Percentiles rank a stretch among this genome's conserved stretches.
These are phyloP conservation scores for Drosophila formosana DNA, from an alignment of 2,888 invertebrate genomes.

Conservation along the genomic window DNA sequence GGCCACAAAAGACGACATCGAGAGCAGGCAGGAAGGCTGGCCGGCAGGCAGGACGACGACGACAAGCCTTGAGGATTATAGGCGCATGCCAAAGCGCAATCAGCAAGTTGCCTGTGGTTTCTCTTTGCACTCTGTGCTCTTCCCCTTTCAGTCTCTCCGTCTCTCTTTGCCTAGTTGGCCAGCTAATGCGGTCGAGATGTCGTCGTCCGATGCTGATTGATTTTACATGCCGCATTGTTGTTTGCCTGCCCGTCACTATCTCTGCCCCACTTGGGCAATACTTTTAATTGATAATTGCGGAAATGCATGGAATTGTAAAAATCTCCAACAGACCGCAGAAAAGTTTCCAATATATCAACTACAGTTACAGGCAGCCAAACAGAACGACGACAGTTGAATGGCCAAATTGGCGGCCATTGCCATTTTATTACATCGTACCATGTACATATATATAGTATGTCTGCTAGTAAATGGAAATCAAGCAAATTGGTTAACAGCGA, in stretches of 20 bases:
- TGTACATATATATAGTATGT: neutral
- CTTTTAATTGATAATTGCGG: slow-evolving; percentile 81
- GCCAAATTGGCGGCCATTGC: slow-evolving; percentile 56
- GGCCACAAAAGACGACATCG: slow-evolving; percentile 43
- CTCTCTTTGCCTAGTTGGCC: slow-evolving; percentile 54
- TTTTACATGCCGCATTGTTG: slow-evolving; percentile 65
- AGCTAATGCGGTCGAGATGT: slow-evolving; percentile 74
- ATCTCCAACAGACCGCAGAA: slow-evolving; percentile 62
- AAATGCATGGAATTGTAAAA: slow-evolving; percentile 65
- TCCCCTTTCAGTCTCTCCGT: neutral
- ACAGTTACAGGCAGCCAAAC: slow-evolving; percentile 5
- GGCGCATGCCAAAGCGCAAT: slow-evolving; percentile 61
- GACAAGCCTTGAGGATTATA: slow-evolving; percentile 40
- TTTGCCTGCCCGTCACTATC: slow-evolving; percentile 4
- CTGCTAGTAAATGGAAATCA: slow-evolving; percentile 56
- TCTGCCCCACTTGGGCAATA: slow-evolving; percentile 51
- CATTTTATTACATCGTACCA: slow-evolving; percentile 30
- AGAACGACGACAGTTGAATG: slow-evolving; percentile 42
- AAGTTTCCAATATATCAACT: slow-evolving; percentile 63
- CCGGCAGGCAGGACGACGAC: neutral
- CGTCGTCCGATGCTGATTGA: slow-evolving; percentile 55
- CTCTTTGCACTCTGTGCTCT: slow-evolving; percentile 12
- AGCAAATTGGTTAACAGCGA: slow-evolving; percentile 73
- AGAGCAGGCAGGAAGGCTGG: neutral
- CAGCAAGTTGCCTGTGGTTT: slow-evolving; percentile 68